These are phyloP conservation scores for Ceratina japonica DNA, from an alignment of 1,140 invertebrate species.

Conservation along the genomic window DNA sequence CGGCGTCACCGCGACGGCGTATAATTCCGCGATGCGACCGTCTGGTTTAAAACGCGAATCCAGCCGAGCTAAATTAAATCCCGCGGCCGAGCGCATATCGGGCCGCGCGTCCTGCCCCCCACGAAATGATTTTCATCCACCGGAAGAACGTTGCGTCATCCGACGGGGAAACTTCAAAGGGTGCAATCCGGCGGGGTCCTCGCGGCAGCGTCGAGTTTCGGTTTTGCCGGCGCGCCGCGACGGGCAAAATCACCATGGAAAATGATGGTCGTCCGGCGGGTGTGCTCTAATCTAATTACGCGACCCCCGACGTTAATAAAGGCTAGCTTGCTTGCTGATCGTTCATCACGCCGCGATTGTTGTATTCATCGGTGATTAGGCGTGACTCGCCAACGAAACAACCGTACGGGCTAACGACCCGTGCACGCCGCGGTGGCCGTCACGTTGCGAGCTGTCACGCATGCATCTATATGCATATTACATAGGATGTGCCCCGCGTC, in stretches of 20 bases:
- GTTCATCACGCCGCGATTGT: slow-evolving; percentile 67
- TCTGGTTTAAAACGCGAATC: slow-evolving; percentile 35
- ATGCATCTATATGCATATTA: slow-evolving; percentile 59
- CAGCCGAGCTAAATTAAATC: slow-evolving; percentile 53
- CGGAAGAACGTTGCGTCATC: slow-evolving; percentile 47
- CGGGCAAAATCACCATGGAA: slow-evolving; percentile 58
- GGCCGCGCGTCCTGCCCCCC: neutral
- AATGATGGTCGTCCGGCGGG: slow-evolving; percentile 56
- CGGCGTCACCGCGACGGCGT: too few species aligned
- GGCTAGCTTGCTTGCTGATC: slow-evolving; percentile 60
- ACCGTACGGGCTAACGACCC: slow-evolving; percentile 65
- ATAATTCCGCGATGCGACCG: slow-evolving; percentile 28
- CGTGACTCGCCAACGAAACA: slow-evolving; percentile 62
- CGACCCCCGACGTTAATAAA: slow-evolving; percentile 61
- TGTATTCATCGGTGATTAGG: slow-evolving; percentile 69
- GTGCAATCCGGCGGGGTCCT: slow-evolving; percentile 7
- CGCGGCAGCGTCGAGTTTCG: slow-evolving; percentile 12
- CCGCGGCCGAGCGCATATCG: slow-evolving; percentile 14
- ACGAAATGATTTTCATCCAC: slow-evolving; percentile 56
- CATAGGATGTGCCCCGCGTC: slow-evolving; percentile 2
- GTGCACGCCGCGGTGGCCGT: slow-evolving; percentile 36
- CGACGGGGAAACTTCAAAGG: slow-evolving; percentile 58
- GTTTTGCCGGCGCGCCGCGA: slow-evolving; percentile 26
- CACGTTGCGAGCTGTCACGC: slow-evolving; percentile 51
- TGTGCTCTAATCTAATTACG: slow-evolving; percentile 64